Base-by-base conservation (phyloP, 1,140 invertebrate species). In the Cydia pomonella region DNA sequence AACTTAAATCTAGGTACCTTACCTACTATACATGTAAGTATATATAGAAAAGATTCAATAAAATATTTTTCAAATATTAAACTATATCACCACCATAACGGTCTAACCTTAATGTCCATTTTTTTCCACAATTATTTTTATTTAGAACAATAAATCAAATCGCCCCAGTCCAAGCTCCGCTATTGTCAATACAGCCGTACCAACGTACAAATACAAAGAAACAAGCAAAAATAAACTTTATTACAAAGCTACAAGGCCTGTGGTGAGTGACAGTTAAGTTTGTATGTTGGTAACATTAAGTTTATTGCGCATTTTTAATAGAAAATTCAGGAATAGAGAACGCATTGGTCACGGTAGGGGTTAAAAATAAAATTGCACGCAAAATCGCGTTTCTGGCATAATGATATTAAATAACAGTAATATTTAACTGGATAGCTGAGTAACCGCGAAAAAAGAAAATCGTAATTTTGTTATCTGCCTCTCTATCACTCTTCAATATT, bases 301-400 rank as follows among this genome's bases (percentile, higher is more conserved):
- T 75, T 78, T 73, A 76, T 73, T 72, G 77, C 59, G 33, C 21
- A 78, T 78, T 79, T 78, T 79, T 79, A 79, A 18, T 77, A 29
- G 16, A 72, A 75, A 72, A 71, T 79, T 73, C 44, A 38, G 71
- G 63, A 76, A 75, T 69, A 73, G 38, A 73, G 77, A 76, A 79
- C 79, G 53, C 76, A 88, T 90, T 79, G 71, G 86, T 76, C 74
- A 88, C 84, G 85, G 84, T 82, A 75, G 75, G 81, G 79, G 76
- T 76, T 79, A 78, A 82, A 78, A 79, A 79, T 79, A 75, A 79
- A 79, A 78, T 77, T 80, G 81, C 77, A 38, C 33, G 38, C 38
- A 69, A 69, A 69, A 69, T 69, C 64, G 27, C 25, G 64, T 13
- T 66, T 33, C 29, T 33, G 21, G 21, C 53, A 59, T 53, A 53